These are phyloP conservation scores for Psophia crepitans DNA, from an alignment of 2,113 vertebrate species.

Conservation along the genomic window DNA sequence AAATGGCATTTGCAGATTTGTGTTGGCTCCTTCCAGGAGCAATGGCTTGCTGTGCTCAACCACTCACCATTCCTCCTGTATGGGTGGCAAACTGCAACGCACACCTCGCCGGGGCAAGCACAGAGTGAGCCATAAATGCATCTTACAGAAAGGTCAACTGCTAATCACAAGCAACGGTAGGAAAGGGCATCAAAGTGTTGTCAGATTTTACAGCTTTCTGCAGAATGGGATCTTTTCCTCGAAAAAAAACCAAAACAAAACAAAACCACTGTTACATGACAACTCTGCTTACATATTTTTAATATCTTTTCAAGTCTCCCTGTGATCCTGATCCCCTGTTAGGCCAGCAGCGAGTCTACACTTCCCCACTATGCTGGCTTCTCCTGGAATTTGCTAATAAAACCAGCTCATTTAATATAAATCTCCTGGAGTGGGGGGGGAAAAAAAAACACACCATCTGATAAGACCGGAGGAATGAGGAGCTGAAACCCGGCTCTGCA, in stretches of 20 bases:
- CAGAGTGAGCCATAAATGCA: neutral
- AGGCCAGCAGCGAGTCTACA: neutral
- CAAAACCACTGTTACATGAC: neutral
- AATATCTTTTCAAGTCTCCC: neutral
- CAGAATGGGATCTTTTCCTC: neutral
- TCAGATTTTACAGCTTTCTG: neutral
- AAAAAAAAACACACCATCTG: neutral
- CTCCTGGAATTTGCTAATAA: neutral
- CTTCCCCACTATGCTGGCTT: neutral
- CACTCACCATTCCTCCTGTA: neutral
- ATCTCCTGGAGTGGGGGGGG: neutral
- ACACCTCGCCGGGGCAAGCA: neutral
- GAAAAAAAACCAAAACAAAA: neutral
- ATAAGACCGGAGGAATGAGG: neutral
- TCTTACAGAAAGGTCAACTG: neutral
- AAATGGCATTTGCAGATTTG: neutral
- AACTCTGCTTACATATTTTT: neutral
- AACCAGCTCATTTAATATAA: neutral
- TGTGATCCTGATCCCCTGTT: neutral
- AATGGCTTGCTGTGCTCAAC: neutral
- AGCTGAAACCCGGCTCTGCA: neutral
- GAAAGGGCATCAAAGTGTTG: neutral
- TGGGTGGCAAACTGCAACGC: neutral
- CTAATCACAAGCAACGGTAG: fast-evolving
- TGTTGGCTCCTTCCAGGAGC: neutral